Evolutionary conservation across 2,888 invertebrate species (phyloP).

Genomic region (Drosophila falleni): DNA sequence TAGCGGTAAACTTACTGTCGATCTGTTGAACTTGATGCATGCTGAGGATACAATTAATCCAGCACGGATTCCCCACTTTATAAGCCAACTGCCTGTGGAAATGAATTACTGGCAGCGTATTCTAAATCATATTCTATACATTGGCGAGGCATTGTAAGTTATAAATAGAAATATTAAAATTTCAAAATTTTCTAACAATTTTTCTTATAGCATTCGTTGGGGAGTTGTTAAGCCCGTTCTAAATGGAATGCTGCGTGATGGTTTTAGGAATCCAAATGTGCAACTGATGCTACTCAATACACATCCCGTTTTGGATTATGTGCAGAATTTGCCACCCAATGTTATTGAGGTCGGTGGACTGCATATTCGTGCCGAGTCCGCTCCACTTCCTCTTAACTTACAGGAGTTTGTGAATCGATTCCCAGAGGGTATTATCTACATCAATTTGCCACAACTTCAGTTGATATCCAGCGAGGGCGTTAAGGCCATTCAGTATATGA

Average conservation of each 20-base stretch:
- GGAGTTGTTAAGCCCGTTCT: conserved; percentile 31
- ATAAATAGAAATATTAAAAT: not conserved
- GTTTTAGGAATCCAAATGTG: conserved; percentile 27
- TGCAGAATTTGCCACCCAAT: conserved; percentile 82
- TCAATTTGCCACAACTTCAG: conserved; percentile 73
- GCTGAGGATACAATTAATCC: conserved; percentile 61
- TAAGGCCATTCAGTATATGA: conserved; percentile 66
- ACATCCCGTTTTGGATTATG: conserved; percentile 78
- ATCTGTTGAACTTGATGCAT: conserved; percentile 41
- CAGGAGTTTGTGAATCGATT: conserved; percentile 72
- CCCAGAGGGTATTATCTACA: conserved; percentile 78
- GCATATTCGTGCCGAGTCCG: conserved; percentile 74
- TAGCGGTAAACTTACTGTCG: conserved; percentile 57
- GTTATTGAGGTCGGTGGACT: conserved; percentile 84
- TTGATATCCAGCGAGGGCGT: conserved; percentile 58
- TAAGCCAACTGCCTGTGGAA: conserved; percentile 39
- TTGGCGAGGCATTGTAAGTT: conserved; percentile 59
- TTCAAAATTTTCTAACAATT: not conserved
- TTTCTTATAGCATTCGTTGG: conserved; percentile 26
- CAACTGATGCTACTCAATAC: conserved; percentile 81
- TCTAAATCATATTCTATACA: conserved; percentile 55
- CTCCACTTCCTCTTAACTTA: conserved; percentile 68
- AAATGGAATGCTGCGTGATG: not conserved
- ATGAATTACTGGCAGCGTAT: conserved; percentile 64
- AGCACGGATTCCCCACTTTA: conserved; percentile 54